Evolutionary conservation across 2,888 invertebrate genomes (phyloP), one percentile per base, ranked within the genome.

Genomic region (Trachelus tabidus): DNA sequence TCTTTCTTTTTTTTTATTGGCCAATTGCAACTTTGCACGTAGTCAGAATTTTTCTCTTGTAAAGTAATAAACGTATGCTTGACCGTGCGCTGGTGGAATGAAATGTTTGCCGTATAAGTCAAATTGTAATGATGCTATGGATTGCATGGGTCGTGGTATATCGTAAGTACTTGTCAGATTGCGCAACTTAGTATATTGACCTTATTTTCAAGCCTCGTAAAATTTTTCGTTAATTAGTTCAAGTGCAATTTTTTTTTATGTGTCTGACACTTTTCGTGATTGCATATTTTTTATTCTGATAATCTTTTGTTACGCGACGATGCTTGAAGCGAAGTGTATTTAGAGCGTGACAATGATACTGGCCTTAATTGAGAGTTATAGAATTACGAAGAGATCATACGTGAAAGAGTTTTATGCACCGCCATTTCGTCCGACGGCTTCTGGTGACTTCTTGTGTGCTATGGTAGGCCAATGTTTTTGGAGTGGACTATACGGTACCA

Each of bases 341-440:
- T 82, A 85, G 83, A 81, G 83, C 83, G 83, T 85, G 84, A 84
- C 82, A 83, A 82, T 81, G 81, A 81, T 80, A 81, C 81, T 81
- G 79, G 80, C 82, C 83, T 82, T 84, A 83, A 85, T 85, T 84
- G 82, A 83, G 82, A 83, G 83, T 85, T 83, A 85, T 82, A 81
- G 81, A 84, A 84, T 81, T 82, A 83, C 80, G 83, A 81, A 81
- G 83, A 83, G 84, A 83, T 33, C 34, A 4, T 12, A 34, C 3
- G 56, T 9, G 56, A 56, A 56, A 23, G 23, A 56, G 56, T 6
- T 1, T 40, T 6, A 23, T 23, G 33, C 71, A 34, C 71, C 12
- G 71, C 34, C 31, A 71, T 71, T 12, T 34, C 71, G 71, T 71
- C 71, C 33, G 71, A 71, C 71, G 71, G 71, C 56, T 56, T 56